These are phyloP conservation scores for Lateolabrax maculatus DNA, from an alignment of 2,797 vertebrate species.

Conservation along the genomic window DNA sequence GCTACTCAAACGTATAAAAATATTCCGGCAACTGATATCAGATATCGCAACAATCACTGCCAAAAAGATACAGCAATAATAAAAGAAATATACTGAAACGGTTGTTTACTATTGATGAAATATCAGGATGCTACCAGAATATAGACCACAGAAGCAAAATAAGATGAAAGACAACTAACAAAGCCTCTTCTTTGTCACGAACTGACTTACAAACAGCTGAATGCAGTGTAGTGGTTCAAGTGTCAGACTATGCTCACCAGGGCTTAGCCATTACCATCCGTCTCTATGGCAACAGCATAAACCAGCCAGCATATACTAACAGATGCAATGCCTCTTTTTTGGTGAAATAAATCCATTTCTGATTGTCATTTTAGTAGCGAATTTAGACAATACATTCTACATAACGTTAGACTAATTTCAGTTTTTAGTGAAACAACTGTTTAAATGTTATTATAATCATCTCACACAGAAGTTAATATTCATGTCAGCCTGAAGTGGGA, in stretches of 20 bases:
- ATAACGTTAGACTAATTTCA: background rate
- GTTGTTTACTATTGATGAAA: background rate
- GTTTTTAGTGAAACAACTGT: background rate
- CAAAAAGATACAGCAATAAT: background rate
- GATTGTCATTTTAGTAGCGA: no score
- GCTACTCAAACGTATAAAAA: background rate
- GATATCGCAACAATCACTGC: background rate
- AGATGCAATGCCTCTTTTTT: background rate
- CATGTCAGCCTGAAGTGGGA: background rate
- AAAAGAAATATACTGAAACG: background rate
- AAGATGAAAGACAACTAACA: background rate
- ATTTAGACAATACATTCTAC: background rate
- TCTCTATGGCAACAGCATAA: slow-evolving; percentile 50
- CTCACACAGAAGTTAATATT: background rate
- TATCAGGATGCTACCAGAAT: background rate
- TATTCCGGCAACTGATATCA: background rate
- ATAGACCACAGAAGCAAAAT: background rate
- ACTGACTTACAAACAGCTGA: slow-evolving; percentile 15
- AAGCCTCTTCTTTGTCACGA: background rate
- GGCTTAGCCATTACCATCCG: slow-evolving; percentile 18
- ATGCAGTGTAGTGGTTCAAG: background rate
- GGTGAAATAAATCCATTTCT: background rate
- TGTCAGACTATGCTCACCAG: background rate
- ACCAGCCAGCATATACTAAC: slow-evolving; percentile 1
- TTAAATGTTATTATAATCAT: background rate